A percentile compares a stretch with the other conserved stretches of the same genome.
phyloP scores from a whole-genome alignment of 2,113 vertebrate genomes.

The Cromileptes altivelis region DNA sequence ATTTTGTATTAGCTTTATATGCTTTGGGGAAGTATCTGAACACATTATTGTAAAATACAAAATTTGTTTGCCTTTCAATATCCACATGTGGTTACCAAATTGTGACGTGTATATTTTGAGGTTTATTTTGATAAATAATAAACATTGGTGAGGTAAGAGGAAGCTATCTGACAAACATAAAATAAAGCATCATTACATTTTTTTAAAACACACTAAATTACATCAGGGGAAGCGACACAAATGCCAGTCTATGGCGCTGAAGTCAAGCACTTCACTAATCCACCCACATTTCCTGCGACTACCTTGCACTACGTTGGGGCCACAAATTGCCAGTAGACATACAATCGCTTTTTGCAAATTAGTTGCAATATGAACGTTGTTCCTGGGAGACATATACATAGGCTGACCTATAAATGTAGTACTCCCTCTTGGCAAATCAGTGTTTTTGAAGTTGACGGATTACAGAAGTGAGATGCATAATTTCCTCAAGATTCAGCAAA shows the following conservation, averaged over 20 bases:
- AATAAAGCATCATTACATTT: background rate
- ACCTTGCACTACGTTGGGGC: background rate
- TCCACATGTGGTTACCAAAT: background rate
- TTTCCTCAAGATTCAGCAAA: conserved; percentile 12
- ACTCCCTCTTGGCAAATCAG: conserved; percentile 37
- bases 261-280: background rate
- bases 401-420: conserved; percentile 23
- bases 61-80: background rate
- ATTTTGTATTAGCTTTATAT: conserved; percentile 2
- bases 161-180: background rate
- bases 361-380: background rate
- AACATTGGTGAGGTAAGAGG: background rate
- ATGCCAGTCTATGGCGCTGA: background rate
- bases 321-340: background rate
- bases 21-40: background rate
- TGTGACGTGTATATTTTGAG: background rate
- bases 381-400: background rate
- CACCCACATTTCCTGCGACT: background rate
- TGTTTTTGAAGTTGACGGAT: conserved; percentile 29
- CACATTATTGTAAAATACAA: background rate
- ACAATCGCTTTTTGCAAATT: background rate
- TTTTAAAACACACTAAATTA: background rate
- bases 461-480: conserved; percentile 21
- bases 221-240: background rate
- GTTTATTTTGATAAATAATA: background rate